Evolutionary conservation across 2,797 vertebrate species (phyloP).

Genomic region (Lacerta viridis): DNA sequence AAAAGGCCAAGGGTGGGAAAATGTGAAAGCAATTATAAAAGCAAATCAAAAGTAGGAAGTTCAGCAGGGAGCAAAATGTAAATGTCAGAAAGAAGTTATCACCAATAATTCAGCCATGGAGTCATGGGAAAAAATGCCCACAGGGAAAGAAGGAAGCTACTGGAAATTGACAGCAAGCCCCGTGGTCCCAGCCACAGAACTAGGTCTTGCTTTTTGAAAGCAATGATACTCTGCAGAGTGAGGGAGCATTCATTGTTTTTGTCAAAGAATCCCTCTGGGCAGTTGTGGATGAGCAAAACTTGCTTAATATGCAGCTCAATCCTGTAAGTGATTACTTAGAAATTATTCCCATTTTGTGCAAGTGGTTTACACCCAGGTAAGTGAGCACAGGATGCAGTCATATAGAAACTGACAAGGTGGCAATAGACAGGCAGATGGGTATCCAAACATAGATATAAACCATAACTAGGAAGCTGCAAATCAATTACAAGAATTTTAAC

Average conservation of each 20-base stretch:
- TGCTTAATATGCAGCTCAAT: background rate
- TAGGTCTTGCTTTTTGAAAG: background rate
- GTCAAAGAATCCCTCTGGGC: background rate
- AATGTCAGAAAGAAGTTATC: conserved; percentile 36
- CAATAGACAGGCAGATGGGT: background rate
- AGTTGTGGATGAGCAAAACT: background rate
- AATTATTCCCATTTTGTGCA: background rate
- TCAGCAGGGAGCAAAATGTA: conserved; percentile 36
- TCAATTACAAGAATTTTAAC: background rate
- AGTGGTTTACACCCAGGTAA: background rate
- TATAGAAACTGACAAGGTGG: background rate
- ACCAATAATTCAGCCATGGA: conserved; percentile 8
- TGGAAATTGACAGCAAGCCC: background rate
- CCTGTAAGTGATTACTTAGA: background rate
- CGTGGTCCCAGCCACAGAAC: background rate
- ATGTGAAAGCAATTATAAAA: conserved; percentile 41
- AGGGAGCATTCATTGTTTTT: background rate
- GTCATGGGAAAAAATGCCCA: background rate
- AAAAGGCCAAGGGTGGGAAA: conserved; percentile 24
- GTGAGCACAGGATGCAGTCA: background rate
- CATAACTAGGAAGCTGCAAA: background rate
- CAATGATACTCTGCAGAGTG: background rate
- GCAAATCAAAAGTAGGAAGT: conserved; percentile 23
- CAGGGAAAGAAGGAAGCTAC: background rate
- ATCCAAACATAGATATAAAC: too few relatives aligned